Conservation (phyloP, 2,888 invertebrate genomes). For the Andrena bucephala region DNA sequence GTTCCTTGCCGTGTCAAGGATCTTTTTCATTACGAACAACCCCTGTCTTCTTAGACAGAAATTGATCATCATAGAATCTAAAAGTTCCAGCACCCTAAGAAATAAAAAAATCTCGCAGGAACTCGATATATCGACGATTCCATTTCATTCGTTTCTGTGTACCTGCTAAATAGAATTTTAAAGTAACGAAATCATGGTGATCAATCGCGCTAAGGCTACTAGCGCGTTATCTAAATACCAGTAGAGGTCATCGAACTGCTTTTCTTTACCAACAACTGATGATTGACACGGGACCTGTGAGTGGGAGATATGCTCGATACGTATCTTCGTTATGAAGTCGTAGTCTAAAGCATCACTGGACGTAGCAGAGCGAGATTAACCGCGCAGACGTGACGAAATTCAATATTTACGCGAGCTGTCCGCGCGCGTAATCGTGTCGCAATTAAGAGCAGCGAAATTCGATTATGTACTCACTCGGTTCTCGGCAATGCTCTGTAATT, state of each 20-base stretch:
- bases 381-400: constrained; percentile 34
- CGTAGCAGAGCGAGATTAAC: constrained; percentile 29
- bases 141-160: too few relatives aligned
- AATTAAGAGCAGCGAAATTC: constrained; percentile 66
- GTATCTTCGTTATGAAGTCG: neutral
- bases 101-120: too few relatives aligned
- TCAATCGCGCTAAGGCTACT: too few relatives aligned
- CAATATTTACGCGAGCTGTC: constrained; percentile 56
- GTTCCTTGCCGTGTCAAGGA: neutral
- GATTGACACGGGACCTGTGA: neutral
- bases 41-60: neutral
- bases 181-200: too few relatives aligned
- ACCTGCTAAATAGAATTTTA: too few relatives aligned
- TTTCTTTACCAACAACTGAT: neutral
- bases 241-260: neutral
- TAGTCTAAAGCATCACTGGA: neutral
- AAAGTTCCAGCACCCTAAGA: too few relatives aligned
- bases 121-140: too few relatives aligned
- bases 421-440: constrained; percentile 59
- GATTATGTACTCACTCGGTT: constrained; percentile 61
- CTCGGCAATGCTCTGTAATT: constrained; percentile 64
- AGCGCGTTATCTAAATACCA: too few relatives aligned
- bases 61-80: neutral
- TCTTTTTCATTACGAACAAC: neutral
- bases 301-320: neutral